A percentile compares a stretch with the other conserved stretches of the same genome.
Conservation (phyloP, 2,888 invertebrate genomes). For the Pterostichus niger region DNA sequence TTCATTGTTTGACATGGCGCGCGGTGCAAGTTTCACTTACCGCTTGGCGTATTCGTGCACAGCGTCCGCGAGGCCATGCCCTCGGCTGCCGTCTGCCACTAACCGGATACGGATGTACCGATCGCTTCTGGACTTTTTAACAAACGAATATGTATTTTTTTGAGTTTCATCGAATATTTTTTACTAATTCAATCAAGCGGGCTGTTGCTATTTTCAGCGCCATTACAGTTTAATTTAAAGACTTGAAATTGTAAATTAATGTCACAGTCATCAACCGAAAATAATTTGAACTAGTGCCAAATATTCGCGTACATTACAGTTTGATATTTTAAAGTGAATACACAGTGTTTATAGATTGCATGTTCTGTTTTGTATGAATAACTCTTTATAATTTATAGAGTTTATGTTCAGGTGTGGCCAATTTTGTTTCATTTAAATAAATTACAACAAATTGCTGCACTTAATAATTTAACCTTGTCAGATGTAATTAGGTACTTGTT, state of each 20-base stretch:
- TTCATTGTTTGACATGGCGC: no score
- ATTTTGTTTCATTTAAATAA: slow-evolving; percentile 45
- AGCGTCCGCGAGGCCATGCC: no score
- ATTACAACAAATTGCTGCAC: slow-evolving; percentile 36
- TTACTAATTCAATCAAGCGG: no score
- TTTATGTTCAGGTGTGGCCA: slow-evolving; percentile 44
- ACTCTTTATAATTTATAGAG: slow-evolving; percentile 37
- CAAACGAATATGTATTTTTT: no score
- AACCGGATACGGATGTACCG: no score
- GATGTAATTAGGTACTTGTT: slow-evolving; percentile 6
- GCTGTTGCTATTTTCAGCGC: no score
- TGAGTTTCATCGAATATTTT: no score
- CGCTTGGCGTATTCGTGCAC: no score
- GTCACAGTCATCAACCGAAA: slow-evolving; percentile 37
- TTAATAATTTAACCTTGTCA: slow-evolving; percentile 37
- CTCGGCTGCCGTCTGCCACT: no score
- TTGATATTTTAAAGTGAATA: slow-evolving; percentile 40
- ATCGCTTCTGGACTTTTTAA: no score
- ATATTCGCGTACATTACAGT: slow-evolving; percentile 23
- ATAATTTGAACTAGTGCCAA: slow-evolving; percentile 34
- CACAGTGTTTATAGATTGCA: slow-evolving; percentile 5
- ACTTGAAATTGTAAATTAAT: slow-evolving; percentile 30
- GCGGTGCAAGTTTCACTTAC: no score
- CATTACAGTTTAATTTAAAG: neutral
- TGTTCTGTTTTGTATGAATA: slow-evolving; percentile 11